Evolutionary conservation across 2,797 vertebrate species (phyloP).

Genomic region (Sebastes umbrosus): DNA sequence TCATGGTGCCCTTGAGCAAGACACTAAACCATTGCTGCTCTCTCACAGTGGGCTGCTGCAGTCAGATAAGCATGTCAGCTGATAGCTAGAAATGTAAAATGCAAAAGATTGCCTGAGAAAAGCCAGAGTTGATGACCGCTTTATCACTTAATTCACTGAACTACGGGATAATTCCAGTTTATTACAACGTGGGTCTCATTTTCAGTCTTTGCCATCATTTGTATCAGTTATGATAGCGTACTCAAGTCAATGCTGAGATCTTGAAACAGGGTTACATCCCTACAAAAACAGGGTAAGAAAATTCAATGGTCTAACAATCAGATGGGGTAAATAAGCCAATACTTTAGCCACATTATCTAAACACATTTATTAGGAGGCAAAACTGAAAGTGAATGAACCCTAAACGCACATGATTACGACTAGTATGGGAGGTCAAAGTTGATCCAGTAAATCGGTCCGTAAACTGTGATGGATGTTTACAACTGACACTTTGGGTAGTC

Average conservation of each 20-base stretch:
- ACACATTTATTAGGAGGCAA: background rate
- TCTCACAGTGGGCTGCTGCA: background rate
- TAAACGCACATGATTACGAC: background rate
- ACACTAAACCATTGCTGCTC: background rate
- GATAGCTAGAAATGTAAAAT: conserved; percentile 9
- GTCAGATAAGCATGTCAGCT: conserved; percentile 7
- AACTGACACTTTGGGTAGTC: background rate
- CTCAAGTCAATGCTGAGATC: background rate
- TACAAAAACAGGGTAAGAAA: background rate
- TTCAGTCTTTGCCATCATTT: background rate
- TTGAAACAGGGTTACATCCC: background rate
- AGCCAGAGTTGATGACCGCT: background rate
- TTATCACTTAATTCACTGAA: conserved; percentile 4
- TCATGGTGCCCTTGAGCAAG: conserved; percentile 29
- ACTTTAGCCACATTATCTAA: background rate
- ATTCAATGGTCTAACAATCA: background rate
- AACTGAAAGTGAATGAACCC: background rate
- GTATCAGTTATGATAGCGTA: background rate
- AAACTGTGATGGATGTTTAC: background rate
- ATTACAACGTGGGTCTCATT: background rate
- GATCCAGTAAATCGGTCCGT: no score
- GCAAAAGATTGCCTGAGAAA: background rate
- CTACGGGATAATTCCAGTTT: background rate
- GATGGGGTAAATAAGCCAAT: background rate
- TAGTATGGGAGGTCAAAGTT: background rate